Percentiles rank a stretch among this genome's conserved stretches.
Conservation (phyloP, 2,113 vertebrate species). For the Progne subis region DNA sequence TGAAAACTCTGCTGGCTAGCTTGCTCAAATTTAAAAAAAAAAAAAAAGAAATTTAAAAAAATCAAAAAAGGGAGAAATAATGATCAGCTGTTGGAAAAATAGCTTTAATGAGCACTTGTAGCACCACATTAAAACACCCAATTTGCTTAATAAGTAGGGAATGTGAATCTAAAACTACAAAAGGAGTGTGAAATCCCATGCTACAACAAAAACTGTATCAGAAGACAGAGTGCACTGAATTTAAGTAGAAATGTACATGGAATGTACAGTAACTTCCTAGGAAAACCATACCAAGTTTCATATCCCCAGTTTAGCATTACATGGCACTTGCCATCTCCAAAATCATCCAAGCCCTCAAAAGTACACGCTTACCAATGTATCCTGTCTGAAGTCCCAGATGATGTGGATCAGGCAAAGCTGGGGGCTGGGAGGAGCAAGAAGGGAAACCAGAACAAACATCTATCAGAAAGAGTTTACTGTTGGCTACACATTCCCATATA, state of each 20-base stretch:
- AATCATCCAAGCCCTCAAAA: background rate
- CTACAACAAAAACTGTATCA: constrained; percentile 8
- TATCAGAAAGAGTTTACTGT: background rate
- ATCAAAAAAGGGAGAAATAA: constrained; percentile 42
- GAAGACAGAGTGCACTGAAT: background rate
- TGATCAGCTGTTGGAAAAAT: constrained; percentile 63
- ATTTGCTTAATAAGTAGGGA: constrained; percentile 65
- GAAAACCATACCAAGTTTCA: background rate
- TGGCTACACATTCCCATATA: background rate
- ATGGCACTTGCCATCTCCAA: background rate
- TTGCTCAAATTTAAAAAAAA: background rate
- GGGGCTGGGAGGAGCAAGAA: background rate
- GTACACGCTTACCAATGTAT: background rate
- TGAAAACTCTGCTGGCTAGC: constrained; percentile 41
- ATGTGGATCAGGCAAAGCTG: background rate
- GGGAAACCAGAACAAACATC: background rate
- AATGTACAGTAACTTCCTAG: background rate
- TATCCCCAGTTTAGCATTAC: background rate
- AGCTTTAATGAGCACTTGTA: constrained; percentile 66
- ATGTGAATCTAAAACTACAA: constrained; percentile 47
- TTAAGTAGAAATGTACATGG: background rate
- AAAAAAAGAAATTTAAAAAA: background rate
- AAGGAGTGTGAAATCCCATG: constrained; percentile 14
- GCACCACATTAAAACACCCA: constrained; percentile 46
- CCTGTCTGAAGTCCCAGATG: background rate